Conservation (phyloP, 2,888 invertebrate species). For the Trichopria drosophilae region DNA sequence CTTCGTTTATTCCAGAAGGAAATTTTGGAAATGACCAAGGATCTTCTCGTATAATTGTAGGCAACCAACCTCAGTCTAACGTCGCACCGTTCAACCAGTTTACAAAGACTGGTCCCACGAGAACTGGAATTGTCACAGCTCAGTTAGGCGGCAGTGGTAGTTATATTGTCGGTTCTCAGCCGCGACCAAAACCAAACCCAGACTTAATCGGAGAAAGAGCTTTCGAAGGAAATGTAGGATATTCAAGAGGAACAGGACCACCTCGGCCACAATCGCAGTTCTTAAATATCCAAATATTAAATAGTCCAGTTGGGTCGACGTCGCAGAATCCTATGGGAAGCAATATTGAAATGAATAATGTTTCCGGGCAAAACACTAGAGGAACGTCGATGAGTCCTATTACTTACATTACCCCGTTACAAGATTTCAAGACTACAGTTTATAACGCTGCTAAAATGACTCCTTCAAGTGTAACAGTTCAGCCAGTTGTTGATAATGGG, state of each 20-base stretch:
- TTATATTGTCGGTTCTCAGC: conserved; percentile 46
- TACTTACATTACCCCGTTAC: too few species aligned
- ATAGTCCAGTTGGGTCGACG: too few species aligned
- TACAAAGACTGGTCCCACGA: conserved; percentile 53
- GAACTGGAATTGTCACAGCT: conserved; percentile 52
- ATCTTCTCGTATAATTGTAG: too few species aligned
- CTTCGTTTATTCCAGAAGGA: conserved; percentile 46
- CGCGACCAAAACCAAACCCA: conserved; percentile 38
- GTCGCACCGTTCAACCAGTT: conserved; percentile 35
- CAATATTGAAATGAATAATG: too few species aligned
- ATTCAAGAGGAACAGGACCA: too few species aligned
- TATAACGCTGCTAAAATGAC: conserved; percentile 44
- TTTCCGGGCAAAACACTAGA: too few species aligned
- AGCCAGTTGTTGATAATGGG: conserved; percentile 42
- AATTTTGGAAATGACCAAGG: conserved; percentile 36
- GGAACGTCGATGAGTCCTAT: too few species aligned
- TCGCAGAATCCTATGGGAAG: too few species aligned
- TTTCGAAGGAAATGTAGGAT: conserved; percentile 44
- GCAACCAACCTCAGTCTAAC: conserved; percentile 16
- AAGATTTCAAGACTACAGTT: conserved; percentile 43
- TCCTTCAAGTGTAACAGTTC: conserved; percentile 39
- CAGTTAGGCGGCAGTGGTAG: conserved; percentile 51
- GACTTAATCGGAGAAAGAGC: conserved; percentile 51
- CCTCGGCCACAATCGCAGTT: too few species aligned
- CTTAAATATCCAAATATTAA: too few species aligned